These are phyloP conservation scores for Xiphophorus maculatus DNA, from an alignment of 2,113 vertebrate species.

Conservation along the genomic window DNA sequence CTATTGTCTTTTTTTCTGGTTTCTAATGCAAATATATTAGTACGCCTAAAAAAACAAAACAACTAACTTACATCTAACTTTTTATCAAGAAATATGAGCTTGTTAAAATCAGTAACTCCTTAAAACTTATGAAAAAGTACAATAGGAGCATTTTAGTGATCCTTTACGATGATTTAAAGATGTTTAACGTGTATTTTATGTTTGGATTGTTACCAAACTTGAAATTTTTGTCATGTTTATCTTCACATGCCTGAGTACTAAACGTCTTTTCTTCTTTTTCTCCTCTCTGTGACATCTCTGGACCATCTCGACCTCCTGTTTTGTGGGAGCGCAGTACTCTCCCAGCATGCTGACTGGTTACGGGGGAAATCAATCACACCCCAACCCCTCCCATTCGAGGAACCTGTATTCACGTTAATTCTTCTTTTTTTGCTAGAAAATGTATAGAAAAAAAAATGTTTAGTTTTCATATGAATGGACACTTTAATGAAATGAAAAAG, in stretches of 20 bases:
- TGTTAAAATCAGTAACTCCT: too few relatives aligned
- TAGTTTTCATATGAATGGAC: conserved; percentile 84
- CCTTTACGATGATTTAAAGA: not conserved
- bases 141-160: not conserved
- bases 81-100: too few relatives aligned
- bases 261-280: conserved; percentile 16
- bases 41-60: too few relatives aligned
- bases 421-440: conserved; percentile 70
- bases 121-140: too few relatives aligned
- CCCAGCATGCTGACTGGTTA: conserved; percentile 87
- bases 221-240: not conserved
- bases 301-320: conserved; percentile 33
- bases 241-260: conserved; percentile 42
- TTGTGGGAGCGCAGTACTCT: conserved; percentile 80
- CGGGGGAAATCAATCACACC: conserved; percentile 81
- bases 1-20: too few relatives aligned
- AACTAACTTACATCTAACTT: too few relatives aligned
- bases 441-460: conserved; percentile 76
- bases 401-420: conserved; percentile 82
- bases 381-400: conserved; percentile 80
- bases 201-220: too few relatives aligned
- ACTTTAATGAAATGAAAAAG: conserved; percentile 78
- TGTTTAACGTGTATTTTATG: not conserved
- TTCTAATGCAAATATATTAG: too few relatives aligned
- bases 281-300: conserved; percentile 29